These are phyloP conservation scores for Labeo calbasu DNA, from an alignment of 2,797 vertebrate genomes.

Conservation along the genomic window DNA sequence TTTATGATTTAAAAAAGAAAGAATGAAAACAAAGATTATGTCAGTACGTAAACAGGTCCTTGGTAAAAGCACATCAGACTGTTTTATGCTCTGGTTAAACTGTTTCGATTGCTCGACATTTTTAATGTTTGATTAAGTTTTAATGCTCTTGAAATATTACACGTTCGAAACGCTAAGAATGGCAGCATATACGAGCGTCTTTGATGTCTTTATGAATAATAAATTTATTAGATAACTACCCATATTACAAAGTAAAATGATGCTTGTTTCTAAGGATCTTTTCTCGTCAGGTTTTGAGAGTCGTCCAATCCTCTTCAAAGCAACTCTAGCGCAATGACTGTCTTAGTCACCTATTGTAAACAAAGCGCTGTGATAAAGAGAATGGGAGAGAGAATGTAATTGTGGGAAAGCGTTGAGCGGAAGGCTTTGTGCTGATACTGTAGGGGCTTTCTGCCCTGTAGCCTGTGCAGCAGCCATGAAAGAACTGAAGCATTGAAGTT, in stretches of 20 bases:
- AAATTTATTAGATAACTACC: slow-evolving; percentile 51
- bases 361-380: slow-evolving; percentile 76
- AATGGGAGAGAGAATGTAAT: slow-evolving; percentile 66
- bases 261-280: slow-evolving; percentile 72
- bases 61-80: slow-evolving; percentile 23
- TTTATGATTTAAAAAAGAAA: slow-evolving; percentile 57
- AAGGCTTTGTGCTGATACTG: slow-evolving; percentile 79
- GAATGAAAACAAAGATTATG: slow-evolving; percentile 7
- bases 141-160: slow-evolving; percentile 49
- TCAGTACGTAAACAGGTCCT: slow-evolving; percentile 17
- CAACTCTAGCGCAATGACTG: slow-evolving; percentile 72
- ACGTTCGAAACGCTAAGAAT: slow-evolving; percentile 24
- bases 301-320: slow-evolving; percentile 70
- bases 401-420: slow-evolving; percentile 77
- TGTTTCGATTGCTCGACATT: slow-evolving; percentile 61
- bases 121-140: slow-evolving; percentile 51
- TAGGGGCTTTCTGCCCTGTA: slow-evolving; percentile 71
- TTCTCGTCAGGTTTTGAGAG: slow-evolving; percentile 58
- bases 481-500: slow-evolving; percentile 75
- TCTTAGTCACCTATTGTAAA: slow-evolving; percentile 79
- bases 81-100: slow-evolving; percentile 53
- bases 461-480: slow-evolving; percentile 70
- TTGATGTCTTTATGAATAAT: slow-evolving; percentile 48
- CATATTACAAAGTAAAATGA: slow-evolving; percentile 35
- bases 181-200: slow-evolving; percentile 30